Percentiles rank a stretch among this genome's conserved stretches.
Conservation (phyloP, 2,888 invertebrate genomes). For the Crocallis elinguaria region DNA sequence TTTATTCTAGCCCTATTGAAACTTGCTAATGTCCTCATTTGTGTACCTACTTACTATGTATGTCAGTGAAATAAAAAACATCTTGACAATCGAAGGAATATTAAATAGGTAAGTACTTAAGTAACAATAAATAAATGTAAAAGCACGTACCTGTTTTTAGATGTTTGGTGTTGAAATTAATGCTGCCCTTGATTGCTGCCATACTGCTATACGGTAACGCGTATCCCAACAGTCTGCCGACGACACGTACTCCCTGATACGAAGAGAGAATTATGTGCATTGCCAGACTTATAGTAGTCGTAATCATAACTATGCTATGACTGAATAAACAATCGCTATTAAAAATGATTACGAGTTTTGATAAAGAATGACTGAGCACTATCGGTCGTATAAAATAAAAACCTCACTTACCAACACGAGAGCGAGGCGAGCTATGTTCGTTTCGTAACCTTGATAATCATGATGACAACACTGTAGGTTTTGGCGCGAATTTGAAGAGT, state of each 20-base stretch:
- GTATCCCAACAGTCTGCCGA: constrained; percentile 57
- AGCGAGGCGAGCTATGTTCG: not conserved
- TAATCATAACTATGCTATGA: constrained; percentile 31
- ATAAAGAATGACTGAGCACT: constrained; percentile 20
- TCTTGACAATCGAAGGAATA: not conserved
- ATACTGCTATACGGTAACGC: constrained; percentile 58
- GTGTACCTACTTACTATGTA: too few relatives aligned
- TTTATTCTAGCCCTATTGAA: too few relatives aligned
- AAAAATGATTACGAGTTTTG: constrained; percentile 6
- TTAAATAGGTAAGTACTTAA: too few relatives aligned
- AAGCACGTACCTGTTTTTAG: constrained; percentile 65
- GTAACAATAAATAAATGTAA: too few relatives aligned
- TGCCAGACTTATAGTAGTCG: constrained; percentile 40
- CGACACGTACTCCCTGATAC: constrained; percentile 45
- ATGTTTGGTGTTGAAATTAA: constrained; percentile 71
- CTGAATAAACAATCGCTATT: not conserved
- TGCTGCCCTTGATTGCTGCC: constrained; percentile 55
- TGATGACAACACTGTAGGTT: not conserved
- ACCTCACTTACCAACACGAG: not conserved
- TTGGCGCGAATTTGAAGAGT: too few relatives aligned
- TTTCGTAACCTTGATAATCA: not conserved
- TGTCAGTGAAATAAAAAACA: too few relatives aligned
- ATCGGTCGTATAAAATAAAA: not conserved
- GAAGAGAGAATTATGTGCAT: constrained; percentile 44
- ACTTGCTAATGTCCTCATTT: too few relatives aligned